These are phyloP conservation scores for Pangasius krempfi DNA, from an alignment of 2,797 vertebrate genomes.

Conservation along the genomic window DNA sequence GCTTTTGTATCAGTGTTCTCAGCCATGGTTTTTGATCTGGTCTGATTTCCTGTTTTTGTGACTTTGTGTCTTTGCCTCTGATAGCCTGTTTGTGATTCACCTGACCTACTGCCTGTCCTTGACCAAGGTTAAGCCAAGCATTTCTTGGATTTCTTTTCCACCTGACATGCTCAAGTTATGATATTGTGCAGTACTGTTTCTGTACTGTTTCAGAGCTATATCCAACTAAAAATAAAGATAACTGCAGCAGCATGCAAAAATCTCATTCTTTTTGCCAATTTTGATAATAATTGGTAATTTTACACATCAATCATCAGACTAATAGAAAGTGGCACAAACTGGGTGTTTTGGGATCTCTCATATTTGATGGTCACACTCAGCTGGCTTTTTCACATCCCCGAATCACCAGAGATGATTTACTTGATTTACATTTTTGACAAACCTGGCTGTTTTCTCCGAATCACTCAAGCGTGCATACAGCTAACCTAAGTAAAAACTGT, in stretches of 20 bases:
- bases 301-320: conserved; percentile 43
- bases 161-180: background rate
- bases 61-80: background rate
- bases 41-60: background rate
- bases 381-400: background rate
- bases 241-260: background rate
- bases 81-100: background rate
- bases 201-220: background rate
- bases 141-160: background rate
- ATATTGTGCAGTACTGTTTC: background rate
- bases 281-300: conserved; percentile 46
- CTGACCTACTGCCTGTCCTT: background rate
- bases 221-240: background rate
- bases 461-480: background rate
- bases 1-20: background rate
- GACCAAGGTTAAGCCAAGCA: background rate
- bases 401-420: conserved; percentile 18
- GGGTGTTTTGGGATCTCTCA: conserved; percentile 3
- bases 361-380: conserved; percentile 30
- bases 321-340: conserved; percentile 21
- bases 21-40: background rate
- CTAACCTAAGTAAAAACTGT: background rate
- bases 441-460: background rate
- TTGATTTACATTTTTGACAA: background rate
- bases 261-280: conserved; percentile 32